Base-by-base conservation (phyloP, 2,797 vertebrate species). In the Poeciliopsis infans region DNA sequence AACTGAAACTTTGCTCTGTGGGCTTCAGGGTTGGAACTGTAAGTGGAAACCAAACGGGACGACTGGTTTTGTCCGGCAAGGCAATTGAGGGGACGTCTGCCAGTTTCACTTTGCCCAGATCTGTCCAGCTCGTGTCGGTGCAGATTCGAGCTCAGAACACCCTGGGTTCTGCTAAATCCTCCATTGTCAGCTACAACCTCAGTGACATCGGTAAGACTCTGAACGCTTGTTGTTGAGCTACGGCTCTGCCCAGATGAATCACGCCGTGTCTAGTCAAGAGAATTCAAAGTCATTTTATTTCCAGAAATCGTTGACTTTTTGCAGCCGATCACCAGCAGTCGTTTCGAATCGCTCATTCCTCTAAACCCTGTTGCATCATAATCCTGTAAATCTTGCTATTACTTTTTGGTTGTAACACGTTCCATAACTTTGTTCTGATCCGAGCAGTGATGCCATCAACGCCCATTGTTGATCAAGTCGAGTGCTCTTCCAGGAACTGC, bases 391-490 rank as follows among this genome's bases (percentile, higher is more conserved):
- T 47, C 18, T 31, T 73, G n/a, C 13, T 47, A 2, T 43, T n/a
- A 11, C 49, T 33, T 70, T 78, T 28, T 79, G 18, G 53, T 77
- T 79, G 47, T 72, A 12, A 47, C 79, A 47, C 72, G 1, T 64
- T 20, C 45, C 15, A 25, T 47, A 20, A 0, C 18, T 41, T 59
- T 81, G 28, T 75, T 15, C 76, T 80, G 8, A 64, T 89, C 55
- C 66, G 57, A 76, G 28, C 86, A 99, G 98, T 91, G 82, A 96
- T 90, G 90, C 98, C 97, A 2, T 76, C 79, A 7, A 82, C 95
- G 76, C 97, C 97, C 0, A 69, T 84, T 39, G 89, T 95, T 0
- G 57, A 86, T 31, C 72, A 1, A 11, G 87, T 95, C 18, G 20
- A 87, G 1, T 96, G 93, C 84, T 94, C 92, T 0, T 94, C 83